Conservation (phyloP, 2,113 vertebrate genomes). For the Onychostruthus taczanowskii region DNA sequence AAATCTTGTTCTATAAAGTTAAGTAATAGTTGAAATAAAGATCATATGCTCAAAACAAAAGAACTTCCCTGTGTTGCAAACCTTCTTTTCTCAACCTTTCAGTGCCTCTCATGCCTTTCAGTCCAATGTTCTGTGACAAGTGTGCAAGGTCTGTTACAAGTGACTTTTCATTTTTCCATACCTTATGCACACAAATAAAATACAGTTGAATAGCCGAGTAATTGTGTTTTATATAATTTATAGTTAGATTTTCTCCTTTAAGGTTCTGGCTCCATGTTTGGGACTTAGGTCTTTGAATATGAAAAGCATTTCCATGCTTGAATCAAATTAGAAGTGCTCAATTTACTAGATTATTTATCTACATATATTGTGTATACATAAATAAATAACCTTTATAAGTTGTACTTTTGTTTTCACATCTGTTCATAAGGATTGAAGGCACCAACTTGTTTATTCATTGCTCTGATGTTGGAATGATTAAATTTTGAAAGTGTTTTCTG, state of each 20-base stretch:
- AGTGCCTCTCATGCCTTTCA: not conserved
- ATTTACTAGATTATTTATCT: not conserved
- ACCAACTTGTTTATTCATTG: not conserved
- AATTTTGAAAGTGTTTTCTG: not conserved
- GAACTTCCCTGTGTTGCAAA: not conserved
- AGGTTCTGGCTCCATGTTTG: not conserved
- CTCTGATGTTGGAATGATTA: not conserved
- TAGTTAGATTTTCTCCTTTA: not conserved
- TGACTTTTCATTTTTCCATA: not conserved
- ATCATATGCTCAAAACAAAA: not conserved
- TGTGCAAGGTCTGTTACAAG: not conserved
- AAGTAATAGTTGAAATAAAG: constrained; percentile 10
- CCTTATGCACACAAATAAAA: not conserved
- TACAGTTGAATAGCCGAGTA: not conserved
- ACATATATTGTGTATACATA: not conserved
- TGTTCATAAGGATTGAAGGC: not conserved
- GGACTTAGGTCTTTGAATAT: not conserved
- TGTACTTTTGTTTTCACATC: not conserved
- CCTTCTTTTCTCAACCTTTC: not conserved
- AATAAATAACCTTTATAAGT: not conserved
- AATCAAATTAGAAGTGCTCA: not conserved
- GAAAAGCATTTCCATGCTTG: not conserved
- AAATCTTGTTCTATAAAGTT: not conserved
- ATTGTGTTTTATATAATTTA: not conserved
- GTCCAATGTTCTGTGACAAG: not conserved